Conservation (phyloP, 2,888 invertebrate genomes). For the Leptinotarsa tumamoca region DNA sequence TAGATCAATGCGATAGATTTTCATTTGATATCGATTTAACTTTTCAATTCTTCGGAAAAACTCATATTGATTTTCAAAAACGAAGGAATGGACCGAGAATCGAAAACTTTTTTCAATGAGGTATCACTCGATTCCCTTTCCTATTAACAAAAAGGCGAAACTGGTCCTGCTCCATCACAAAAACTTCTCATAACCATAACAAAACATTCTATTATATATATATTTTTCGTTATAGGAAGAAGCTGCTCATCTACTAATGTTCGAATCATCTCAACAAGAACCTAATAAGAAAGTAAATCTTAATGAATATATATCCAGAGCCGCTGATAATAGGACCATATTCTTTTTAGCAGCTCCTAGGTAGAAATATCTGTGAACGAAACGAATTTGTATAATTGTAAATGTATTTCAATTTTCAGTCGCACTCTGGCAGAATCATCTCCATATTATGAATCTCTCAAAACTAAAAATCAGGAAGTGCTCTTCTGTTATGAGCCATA, state of each 20-base stretch:
- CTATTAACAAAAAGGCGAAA: no score
- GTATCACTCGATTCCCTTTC: no score
- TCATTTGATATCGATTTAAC: no score
- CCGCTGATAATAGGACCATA: constrained; percentile 86
- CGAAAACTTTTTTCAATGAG: no score
- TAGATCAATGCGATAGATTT: no score
- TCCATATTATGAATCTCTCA: constrained; percentile 94
- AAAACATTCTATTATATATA: not conserved
- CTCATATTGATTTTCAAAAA: no score
- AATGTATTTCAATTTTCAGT: constrained; percentile 68
- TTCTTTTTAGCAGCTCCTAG: constrained; percentile 95
- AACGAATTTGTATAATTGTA: no score
- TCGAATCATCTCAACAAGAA: constrained; percentile 87
- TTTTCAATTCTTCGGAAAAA: no score
- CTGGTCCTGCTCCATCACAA: no score
- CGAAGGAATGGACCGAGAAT: not conserved
- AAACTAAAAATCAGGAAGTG: constrained; percentile 89
- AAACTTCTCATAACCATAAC: not conserved
- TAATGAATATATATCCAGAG: constrained; percentile 78
- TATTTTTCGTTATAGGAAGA: constrained; percentile 77
- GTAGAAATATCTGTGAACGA: constrained; percentile 65
- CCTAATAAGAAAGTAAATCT: constrained; percentile 81
- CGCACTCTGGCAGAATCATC: constrained; percentile 93
- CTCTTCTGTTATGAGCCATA: constrained; percentile 97
- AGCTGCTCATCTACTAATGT: constrained; percentile 88